These are phyloP conservation scores for Drosophila trapezifrons DNA, from an alignment of 1,140 invertebrate species.

Conservation along the genomic window DNA sequence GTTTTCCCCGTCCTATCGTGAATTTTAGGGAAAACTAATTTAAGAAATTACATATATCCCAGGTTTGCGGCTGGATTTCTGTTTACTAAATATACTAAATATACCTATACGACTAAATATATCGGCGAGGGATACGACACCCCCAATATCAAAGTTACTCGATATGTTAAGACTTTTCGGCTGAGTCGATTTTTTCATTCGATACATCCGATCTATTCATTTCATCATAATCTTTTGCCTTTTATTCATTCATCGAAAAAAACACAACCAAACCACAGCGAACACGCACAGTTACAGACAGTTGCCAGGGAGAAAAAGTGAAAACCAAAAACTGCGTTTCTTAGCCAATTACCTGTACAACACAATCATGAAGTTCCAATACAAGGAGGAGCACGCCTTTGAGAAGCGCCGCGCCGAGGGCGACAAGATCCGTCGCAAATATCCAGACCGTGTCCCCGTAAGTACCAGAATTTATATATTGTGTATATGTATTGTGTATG, in stretches of 20 bases:
- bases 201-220: too few relatives aligned
- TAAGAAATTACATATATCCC: too few relatives aligned
- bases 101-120: too few relatives aligned
- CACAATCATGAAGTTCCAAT: conserved; percentile 97
- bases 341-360: conserved; percentile 68
- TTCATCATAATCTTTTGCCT: too few relatives aligned
- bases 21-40: too few relatives aligned
- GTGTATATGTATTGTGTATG: conserved; percentile 11
- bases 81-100: too few relatives aligned
- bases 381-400: conserved; percentile 99
- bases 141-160: too few relatives aligned
- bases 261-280: conserved; percentile 15
- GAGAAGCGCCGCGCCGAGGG: conserved; percentile 99
- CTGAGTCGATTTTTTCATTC: too few relatives aligned
- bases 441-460: conserved; percentile 98
- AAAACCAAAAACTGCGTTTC: conserved; percentile 82
- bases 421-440: conserved; percentile 88
- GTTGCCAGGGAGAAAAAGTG: conserved; percentile 22
- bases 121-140: too few relatives aligned
- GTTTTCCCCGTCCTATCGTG: too few relatives aligned
- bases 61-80: too few relatives aligned
- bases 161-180: too few relatives aligned
- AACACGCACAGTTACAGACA: conserved; percentile 9
- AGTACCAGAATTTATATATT: conserved; percentile 85
- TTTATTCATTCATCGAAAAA: conserved; percentile 12